Evolutionary conservation across 2,888 invertebrate genomes (phyloP), one percentile per base, ranked within the genome.

Genomic region (Acrobasis repandana): DNA sequence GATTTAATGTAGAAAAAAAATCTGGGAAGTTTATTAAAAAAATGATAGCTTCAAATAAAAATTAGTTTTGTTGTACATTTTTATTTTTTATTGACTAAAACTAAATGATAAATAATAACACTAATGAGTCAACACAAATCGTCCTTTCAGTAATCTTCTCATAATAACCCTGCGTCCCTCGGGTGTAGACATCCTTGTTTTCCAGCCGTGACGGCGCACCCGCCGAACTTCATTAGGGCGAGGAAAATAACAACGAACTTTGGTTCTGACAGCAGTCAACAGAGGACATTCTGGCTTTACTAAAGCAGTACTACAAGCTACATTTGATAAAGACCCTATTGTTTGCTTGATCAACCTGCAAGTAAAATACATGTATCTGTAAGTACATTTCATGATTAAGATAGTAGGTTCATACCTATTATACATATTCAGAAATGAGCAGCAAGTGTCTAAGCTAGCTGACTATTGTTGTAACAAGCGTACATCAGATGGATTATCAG

Each of bases 61-160:
- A 62, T 70, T 68, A 59, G 60, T 68, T 70, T 68, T 60, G 63
- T 63, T 61, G 18, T 50, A 62, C 66, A 61, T 59, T 64, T 64
- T 63, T 62, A 64, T 65, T 66, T 49, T 34, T 36, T 58, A 49
- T 58, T 49, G 28, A 28, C 34, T 48, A 48, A 58, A 34, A 15
- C 20, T 18, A 28, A 58, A 33, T 8, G 11, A 62, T 58, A 48
- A 18, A 64, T 58, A 48, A 34, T 52, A 47, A 61, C 11, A 47
- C 57, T 89, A 97, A 86, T 97, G 97, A 14, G 94, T 90, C 36
- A 96, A 82, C 11, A 94, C 94, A 83, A 93, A 93, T 86, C 93
- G 92, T 63, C 96, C 96, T 87, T 96, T 96, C 2, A 97, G 87
- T 67, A 97, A 93, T 69, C 96, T 93, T 72, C 95, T 93, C 96